Percentiles rank a stretch among this genome's conserved stretches.
Conservation (phyloP, 2,797 vertebrate species). For the Neosilurus mollespiculum region DNA sequence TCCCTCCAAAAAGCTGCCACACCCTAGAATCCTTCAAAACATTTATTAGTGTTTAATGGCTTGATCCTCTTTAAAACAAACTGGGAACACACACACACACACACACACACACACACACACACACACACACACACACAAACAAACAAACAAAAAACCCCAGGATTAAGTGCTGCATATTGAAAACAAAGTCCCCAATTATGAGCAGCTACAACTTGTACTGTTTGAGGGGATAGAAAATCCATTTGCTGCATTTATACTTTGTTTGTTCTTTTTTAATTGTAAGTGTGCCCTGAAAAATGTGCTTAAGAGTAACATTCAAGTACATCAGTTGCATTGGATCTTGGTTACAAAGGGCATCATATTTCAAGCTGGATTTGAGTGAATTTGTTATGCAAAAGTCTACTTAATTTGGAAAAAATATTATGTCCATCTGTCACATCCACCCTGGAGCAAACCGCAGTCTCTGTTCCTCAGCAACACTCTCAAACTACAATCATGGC, state of each 20-base stretch:
- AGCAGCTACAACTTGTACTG: not conserved
- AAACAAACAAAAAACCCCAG: too few relatives aligned
- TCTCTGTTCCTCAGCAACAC: too few relatives aligned
- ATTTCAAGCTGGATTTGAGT: not conserved
- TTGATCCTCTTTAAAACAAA: too few relatives aligned
- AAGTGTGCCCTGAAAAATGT: not conserved
- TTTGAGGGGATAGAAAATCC: not conserved
- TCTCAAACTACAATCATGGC: too few relatives aligned
- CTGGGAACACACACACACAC: not conserved
- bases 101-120: too few relatives aligned
- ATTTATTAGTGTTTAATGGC: not conserved
- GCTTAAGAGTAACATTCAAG: not conserved
- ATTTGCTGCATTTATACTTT: not conserved
- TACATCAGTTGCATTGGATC: not conserved
- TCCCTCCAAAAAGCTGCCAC: not conserved
- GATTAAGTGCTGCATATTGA: too few relatives aligned
- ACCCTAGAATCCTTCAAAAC: not conserved
- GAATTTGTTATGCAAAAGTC: too few relatives aligned
- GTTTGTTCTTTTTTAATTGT: conserved; percentile 1
- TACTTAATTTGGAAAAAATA: not conserved
- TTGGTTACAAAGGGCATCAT: not conserved
- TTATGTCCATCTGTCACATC: too few relatives aligned
- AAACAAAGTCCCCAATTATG: not conserved
- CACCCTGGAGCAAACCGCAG: too few relatives aligned
- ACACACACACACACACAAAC: not conserved